Base-by-base conservation (phyloP, 1,140 invertebrate species). In the Aphelinus atriplicis region DNA sequence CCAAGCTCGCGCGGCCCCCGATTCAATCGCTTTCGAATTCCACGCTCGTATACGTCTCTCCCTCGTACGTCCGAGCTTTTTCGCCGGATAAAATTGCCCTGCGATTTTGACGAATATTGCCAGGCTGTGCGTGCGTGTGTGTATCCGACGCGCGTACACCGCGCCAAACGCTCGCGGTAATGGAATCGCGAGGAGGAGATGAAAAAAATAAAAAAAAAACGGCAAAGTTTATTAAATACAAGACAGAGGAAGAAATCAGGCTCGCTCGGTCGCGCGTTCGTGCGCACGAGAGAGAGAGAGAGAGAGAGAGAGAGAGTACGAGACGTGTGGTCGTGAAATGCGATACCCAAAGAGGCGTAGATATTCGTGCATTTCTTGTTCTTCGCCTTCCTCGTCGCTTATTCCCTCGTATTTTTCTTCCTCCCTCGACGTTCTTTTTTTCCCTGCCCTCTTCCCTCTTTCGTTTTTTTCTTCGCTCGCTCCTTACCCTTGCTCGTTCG, bases 311-410 rank as follows among this genome's bases (percentile, higher is more conserved):
- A 62, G 60, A 10, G 46, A 48, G 57, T 47, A 68, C 64, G 66
- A 73, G 26, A 71, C 51, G 67, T 45, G 51, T 58, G 66, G 61
- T 65, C 74, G 73, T 81, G 84, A 83, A 84, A 84, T 76, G 77
- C 69, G 82, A 84, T 84, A 84, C 78, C 71, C 77, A 62, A 74
- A 72, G 72, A 80, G 77, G 69, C 67, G 72, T 58, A 71, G 63
- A 62, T 73, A 73, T 71, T 73, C 70, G 45, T 75, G 66, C 53
- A 64, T 70, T 70, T 69, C 66, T 64, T 58, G 46, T 64, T 75
- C 60, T 46, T 4, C 42, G 9, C 56, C 71, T 56, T 53, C 71
- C 76, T 78, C 65, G 61, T 69, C 70, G 64, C 76, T 60, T 60
- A 58, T 63, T 62, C 74, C 72, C 61, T 77, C 51, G 45, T 71